Evolutionary conservation across 2,888 invertebrate genomes (phyloP).

Genomic region (Quadriops clusia): DNA sequence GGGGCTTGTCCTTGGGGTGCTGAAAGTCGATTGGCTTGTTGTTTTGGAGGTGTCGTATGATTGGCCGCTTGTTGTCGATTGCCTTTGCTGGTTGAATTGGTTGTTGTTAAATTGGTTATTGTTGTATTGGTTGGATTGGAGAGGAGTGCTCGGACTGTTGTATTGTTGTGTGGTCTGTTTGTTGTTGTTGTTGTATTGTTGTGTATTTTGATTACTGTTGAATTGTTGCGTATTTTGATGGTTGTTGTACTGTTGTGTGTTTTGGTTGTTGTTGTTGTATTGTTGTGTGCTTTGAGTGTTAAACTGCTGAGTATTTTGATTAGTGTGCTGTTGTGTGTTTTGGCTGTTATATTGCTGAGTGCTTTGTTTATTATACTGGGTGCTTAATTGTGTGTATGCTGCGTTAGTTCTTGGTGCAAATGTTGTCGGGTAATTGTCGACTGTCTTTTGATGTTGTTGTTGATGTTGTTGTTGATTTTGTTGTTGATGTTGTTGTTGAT

Average conservation of each 20-base stretch:
- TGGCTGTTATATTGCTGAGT: slow-evolving; percentile 14
- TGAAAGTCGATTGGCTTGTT: slow-evolving; percentile 17
- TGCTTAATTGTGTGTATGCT: slow-evolving; percentile 25
- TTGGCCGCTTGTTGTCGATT: not conserved
- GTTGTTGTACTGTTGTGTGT: slow-evolving; percentile 12
- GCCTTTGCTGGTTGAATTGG: slow-evolving; percentile 10
- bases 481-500: no score
- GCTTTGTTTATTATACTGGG: slow-evolving; percentile 20
- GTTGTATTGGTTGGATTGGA: slow-evolving; percentile 12
- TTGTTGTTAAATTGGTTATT: slow-evolving; percentile 18
- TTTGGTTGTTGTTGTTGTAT: slow-evolving; percentile 13
- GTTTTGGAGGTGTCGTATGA: slow-evolving; percentile 6
- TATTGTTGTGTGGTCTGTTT: slow-evolving; percentile 11
- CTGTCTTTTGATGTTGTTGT: no score
- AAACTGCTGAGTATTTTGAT: slow-evolving; percentile 13
- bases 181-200: slow-evolving; percentile 13
- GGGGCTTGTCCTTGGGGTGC: slow-evolving; percentile 27
- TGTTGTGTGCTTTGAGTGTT: slow-evolving; percentile 9
- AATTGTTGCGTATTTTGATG: slow-evolving; percentile 8
- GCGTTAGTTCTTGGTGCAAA: slow-evolving; percentile 30
- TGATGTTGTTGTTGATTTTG: no score
- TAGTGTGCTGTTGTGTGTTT: slow-evolving; percentile 19
- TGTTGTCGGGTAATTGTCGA: slow-evolving; percentile 24
- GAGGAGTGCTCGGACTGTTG: no score
- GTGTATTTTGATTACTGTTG: slow-evolving; percentile 10